Conservation (phyloP, 2,888 invertebrate species). For the Boloria euphrosyne region DNA sequence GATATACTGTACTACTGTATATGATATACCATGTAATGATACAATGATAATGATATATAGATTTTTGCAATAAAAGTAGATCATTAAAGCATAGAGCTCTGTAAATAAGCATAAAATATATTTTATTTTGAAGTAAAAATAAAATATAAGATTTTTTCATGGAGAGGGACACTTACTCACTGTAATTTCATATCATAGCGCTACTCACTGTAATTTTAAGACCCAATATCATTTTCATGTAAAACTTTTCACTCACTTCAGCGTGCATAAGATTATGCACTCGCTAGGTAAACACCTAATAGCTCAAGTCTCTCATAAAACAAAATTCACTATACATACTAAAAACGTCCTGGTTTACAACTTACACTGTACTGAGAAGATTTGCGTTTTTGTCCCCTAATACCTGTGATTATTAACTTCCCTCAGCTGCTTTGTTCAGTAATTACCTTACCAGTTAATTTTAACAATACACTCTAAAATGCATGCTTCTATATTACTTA, state of each 20-base stretch:
- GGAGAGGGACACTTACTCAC: no score
- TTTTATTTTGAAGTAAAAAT: no score
- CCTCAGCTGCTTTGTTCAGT: constrained; percentile 61
- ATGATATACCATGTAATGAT: no score
- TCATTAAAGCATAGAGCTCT: no score
- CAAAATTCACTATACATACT: constrained; percentile 25
- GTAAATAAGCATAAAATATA: no score
- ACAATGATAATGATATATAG: no score
- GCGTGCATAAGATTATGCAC: neutral
- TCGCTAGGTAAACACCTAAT: neutral
- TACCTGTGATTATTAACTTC: constrained; percentile 72
- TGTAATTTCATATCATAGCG: no score
- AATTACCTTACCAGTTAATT: constrained; percentile 71
- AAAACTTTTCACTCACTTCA: neutral
- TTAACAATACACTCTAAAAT: constrained; percentile 49
- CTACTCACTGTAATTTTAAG: neutral
- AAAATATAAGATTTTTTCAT: no score
- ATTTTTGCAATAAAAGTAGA: no score
- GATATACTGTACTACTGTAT: no score
- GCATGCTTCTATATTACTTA: constrained; percentile 24
- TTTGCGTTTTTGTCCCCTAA: constrained; percentile 55
- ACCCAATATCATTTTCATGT: neutral
- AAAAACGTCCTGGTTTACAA: constrained; percentile 50
- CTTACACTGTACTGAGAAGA: constrained; percentile 59
- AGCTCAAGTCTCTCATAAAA: constrained; percentile 5